Conservation (phyloP, 2,797 vertebrate genomes). For the Helicolenus hilgendorfi region DNA sequence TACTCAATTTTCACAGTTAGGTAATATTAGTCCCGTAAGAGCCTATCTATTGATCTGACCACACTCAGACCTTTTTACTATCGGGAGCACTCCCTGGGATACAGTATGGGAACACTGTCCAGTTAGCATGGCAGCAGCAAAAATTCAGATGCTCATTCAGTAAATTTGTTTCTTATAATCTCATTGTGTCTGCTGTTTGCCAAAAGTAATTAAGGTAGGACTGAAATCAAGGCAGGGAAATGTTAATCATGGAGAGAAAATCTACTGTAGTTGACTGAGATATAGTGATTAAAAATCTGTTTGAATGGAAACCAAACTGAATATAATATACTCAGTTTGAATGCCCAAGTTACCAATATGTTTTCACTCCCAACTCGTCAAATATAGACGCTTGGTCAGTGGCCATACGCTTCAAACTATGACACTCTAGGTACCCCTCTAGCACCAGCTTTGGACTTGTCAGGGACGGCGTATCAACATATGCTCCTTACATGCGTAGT, state of each 20-base stretch:
- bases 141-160: background rate
- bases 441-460: too few species aligned
- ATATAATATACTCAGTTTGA: background rate
- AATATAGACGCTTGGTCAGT: too few species aligned
- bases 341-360: background rate
- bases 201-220: conserved; percentile 10
- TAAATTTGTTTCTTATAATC: conserved; percentile 12
- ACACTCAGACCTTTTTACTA: conserved; percentile 37
- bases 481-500: too few species aligned
- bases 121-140: background rate
- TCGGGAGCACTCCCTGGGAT: conserved; percentile 13
- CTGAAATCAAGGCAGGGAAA: conserved; percentile 1
- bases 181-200: background rate
- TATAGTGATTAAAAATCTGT: conserved; percentile 16
- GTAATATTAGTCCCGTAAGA: conserved; percentile 83
- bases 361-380: background rate
- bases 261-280: conserved; percentile 1
- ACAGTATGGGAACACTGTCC: background rate
- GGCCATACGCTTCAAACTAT: too few species aligned
- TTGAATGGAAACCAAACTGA: conserved; percentile 6
- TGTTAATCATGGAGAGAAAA: conserved; percentile 22
- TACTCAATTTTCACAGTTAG: conserved; percentile 85
- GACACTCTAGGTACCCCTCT: too few species aligned
- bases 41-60: conserved; percentile 81
- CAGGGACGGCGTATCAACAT: too few species aligned